Evolutionary conservation across 2,797 vertebrate species (phyloP).

Genomic region (Hoplostethus mediterraneus): DNA sequence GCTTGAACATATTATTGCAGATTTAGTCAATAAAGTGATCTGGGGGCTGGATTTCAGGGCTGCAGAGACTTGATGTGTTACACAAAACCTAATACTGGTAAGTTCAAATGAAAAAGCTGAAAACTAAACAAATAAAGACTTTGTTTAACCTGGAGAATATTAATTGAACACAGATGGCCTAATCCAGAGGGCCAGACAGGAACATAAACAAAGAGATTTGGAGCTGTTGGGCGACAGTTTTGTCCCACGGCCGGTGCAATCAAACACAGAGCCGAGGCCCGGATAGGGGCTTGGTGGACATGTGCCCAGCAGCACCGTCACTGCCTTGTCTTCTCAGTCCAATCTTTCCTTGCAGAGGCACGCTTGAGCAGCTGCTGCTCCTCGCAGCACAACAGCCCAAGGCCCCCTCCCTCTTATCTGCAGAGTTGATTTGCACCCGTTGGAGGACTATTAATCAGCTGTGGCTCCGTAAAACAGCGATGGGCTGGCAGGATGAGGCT

Average conservation of each 20-base stretch:
- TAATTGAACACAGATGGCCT: slow-evolving; percentile 31
- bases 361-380: slow-evolving; percentile 58
- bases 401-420: slow-evolving; percentile 55
- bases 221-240: slow-evolving; percentile 18
- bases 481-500: slow-evolving; percentile 53
- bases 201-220: slow-evolving; percentile 47
- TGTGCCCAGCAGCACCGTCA: slow-evolving; percentile 45
- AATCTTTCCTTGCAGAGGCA: slow-evolving; percentile 47
- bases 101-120: neutral
- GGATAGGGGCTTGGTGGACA: slow-evolving; percentile 52
- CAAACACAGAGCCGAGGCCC: slow-evolving; percentile 19
- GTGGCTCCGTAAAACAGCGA: slow-evolving; percentile 35
- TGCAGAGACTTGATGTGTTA: no score
- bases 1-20: no score
- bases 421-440: slow-evolving; percentile 53
- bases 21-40: no score
- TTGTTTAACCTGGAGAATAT: no score
- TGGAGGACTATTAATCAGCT: slow-evolving; percentile 65
- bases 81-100: neutral
- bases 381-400: slow-evolving; percentile 49
- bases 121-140: slow-evolving; percentile 15
- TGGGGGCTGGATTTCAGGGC: no score
- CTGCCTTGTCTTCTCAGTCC: slow-evolving; percentile 46
- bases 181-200: slow-evolving; percentile 28
- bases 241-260: slow-evolving; percentile 22